Conservation (phyloP, 2,888 invertebrate species). For the Mimachlamys varia region DNA sequence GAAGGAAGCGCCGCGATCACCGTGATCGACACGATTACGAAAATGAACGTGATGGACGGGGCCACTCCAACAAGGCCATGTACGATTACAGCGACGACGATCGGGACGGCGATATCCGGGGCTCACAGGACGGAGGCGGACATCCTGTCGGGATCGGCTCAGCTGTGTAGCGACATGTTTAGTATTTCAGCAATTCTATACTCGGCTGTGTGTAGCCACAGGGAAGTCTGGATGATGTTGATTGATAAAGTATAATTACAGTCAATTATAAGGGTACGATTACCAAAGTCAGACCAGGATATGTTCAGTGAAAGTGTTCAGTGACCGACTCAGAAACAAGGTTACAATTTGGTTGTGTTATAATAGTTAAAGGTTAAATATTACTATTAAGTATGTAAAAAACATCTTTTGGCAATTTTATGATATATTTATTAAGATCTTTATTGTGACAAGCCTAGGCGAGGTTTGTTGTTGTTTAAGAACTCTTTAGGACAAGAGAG, state of each 20-base stretch:
- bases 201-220: neutral
- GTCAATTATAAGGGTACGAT: neutral
- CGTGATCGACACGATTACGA: neutral
- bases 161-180: neutral
- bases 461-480: too few relatives aligned
- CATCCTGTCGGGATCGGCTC: neutral
- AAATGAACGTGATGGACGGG: neutral
- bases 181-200: neutral
- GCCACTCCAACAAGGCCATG: neutral
- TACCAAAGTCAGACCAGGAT: neutral
- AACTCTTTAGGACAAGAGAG: neutral
- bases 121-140: neutral
- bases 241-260: neutral
- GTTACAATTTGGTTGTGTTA: too few relatives aligned
- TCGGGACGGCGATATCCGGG: neutral
- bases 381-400: too few relatives aligned
- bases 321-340: neutral
- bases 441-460: too few relatives aligned
- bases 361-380: too few relatives aligned
- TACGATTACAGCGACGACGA: neutral
- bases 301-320: neutral
- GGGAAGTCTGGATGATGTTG: neutral
- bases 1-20: neutral
- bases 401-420: too few relatives aligned
- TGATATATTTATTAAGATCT: too few relatives aligned